phyloP scores from a whole-genome alignment of 2,113 vertebrate genomes.

The Bubo scandiacus region DNA sequence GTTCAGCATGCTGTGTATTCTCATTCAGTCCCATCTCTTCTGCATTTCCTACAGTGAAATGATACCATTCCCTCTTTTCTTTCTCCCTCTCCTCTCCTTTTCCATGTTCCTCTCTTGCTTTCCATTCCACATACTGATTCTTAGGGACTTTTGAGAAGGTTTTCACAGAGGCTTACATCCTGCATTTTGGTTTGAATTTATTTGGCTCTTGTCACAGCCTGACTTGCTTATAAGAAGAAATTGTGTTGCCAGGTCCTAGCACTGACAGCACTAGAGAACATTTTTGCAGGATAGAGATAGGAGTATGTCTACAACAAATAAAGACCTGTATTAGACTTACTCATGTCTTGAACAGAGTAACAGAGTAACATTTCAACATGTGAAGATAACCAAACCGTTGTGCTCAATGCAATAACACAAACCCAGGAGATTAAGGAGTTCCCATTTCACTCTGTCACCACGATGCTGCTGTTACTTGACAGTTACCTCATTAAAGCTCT shows the following conservation, averaged over 20 bases:
- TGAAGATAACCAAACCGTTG: neutral
- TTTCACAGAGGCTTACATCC: neutral
- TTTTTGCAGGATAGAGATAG: neutral
- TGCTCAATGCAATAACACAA: neutral
- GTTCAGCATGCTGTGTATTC: neutral
- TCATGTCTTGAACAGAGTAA: neutral
- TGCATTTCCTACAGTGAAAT: neutral
- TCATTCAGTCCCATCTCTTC: neutral
- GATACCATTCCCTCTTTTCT: accelerated
- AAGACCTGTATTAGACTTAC: neutral
- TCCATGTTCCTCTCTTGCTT: neutral
- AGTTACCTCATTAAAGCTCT: neutral
- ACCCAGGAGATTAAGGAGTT: neutral
- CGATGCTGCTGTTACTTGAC: neutral
- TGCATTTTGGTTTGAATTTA: neutral
- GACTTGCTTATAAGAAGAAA: neutral
- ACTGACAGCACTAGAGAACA: neutral
- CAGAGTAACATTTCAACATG: neutral
- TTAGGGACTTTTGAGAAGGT: neutral
- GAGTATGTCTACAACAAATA: neutral
- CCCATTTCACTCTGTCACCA: accelerated
- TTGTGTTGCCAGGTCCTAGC: neutral
- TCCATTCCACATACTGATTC: neutral
- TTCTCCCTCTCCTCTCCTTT: neutral
- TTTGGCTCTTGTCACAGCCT: neutral